phyloP scores from a whole-genome alignment of 30 jellyfish, hydroid and myxozoan genomes.

The Catostylus mosaicus region DNA sequence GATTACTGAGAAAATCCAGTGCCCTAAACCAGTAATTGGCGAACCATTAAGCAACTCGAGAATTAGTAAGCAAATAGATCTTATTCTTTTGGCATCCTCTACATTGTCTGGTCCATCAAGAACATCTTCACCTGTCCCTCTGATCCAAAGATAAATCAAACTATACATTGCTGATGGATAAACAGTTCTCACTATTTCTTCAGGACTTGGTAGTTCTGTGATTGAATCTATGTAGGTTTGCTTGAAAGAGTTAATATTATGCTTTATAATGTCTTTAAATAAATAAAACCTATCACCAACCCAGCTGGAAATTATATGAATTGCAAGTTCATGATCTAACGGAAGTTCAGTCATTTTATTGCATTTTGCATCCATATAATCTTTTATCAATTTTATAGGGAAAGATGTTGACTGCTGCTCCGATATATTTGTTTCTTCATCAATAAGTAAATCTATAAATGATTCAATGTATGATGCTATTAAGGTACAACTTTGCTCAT shows the following conservation, averaged over 20 bases:
- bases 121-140: slow-evolving; percentile 29
- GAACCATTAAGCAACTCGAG: slow-evolving; percentile 56
- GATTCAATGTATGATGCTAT: slow-evolving; percentile 45
- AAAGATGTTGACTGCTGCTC: slow-evolving; percentile 54
- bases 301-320: slow-evolving; percentile 66
- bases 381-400: slow-evolving; percentile 64
- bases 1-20: slow-evolving; percentile 43
- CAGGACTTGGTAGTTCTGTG: slow-evolving; percentile 60
- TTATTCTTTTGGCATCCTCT: slow-evolving; percentile 9
- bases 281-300: slow-evolving; percentile 64
- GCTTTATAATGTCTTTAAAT: slow-evolving; percentile 37
- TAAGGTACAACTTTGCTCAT: slow-evolving; percentile 27
- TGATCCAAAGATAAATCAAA: slow-evolving; percentile 53
- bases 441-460: slow-evolving; percentile 19
- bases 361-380: slow-evolving; percentile 42
- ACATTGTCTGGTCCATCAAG: slow-evolving; percentile 19
- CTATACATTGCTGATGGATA: slow-evolving; percentile 74
- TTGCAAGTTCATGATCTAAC: slow-evolving; percentile 55
- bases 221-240: slow-evolving; percentile 45
- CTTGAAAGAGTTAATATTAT: slow-evolving; percentile 45
- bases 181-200: slow-evolving; percentile 43
- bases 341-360: not conserved
- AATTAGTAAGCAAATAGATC: slow-evolving; percentile 33
- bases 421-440: slow-evolving; percentile 36
- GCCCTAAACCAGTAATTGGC: slow-evolving; percentile 64